phyloP scores from a whole-genome alignment of 1,140 invertebrate genomes.

The Zaprionus camerounensis region DNA sequence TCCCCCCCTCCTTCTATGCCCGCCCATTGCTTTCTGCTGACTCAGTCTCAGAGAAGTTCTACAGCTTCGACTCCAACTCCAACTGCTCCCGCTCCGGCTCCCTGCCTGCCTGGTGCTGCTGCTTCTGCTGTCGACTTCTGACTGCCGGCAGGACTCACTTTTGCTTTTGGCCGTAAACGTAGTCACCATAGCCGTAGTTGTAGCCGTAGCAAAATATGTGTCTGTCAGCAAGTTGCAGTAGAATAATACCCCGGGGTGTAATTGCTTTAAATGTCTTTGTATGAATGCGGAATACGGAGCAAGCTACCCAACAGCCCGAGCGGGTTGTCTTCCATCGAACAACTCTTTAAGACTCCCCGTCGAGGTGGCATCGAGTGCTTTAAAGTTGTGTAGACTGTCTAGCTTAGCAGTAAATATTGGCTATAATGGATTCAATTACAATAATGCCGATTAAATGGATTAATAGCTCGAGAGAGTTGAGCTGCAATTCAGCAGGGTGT shows the following conservation, averaged over 20 bases:
- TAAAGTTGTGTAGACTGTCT: not conserved
- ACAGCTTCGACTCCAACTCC: not conserved
- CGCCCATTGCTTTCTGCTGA: conserved; percentile 54
- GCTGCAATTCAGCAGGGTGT: not conserved
- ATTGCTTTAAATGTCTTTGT: conserved; percentile 82
- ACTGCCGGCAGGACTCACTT: conserved; percentile 57
- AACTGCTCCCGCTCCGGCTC: not conserved
- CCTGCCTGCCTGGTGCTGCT: conserved; percentile 1
- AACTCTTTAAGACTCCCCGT: conserved; percentile 55
- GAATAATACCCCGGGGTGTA: conserved; percentile 79
- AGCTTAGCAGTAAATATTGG: conserved; percentile 17
- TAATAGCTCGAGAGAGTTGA: conserved; percentile 9
- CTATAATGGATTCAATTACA: conserved; percentile 21
- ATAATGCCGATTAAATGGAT: conserved; percentile 20
- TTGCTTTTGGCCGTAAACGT: conserved; percentile 52
- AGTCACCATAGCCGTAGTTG: conserved; percentile 26
- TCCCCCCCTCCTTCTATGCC: conserved; percentile 8
- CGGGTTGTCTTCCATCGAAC: conserved; percentile 31
- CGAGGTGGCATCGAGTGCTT: conserved; percentile 6
- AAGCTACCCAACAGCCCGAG: not conserved
- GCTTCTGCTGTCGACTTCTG: not conserved
- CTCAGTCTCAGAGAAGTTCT: conserved; percentile 44
- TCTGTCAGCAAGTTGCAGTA: conserved; percentile 79
- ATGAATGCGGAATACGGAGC: conserved; percentile 65
- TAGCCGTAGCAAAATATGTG: conserved; percentile 53